phyloP scores from a whole-genome alignment of 2,797 vertebrate species.

The Uromys caudimaculatus region DNA sequence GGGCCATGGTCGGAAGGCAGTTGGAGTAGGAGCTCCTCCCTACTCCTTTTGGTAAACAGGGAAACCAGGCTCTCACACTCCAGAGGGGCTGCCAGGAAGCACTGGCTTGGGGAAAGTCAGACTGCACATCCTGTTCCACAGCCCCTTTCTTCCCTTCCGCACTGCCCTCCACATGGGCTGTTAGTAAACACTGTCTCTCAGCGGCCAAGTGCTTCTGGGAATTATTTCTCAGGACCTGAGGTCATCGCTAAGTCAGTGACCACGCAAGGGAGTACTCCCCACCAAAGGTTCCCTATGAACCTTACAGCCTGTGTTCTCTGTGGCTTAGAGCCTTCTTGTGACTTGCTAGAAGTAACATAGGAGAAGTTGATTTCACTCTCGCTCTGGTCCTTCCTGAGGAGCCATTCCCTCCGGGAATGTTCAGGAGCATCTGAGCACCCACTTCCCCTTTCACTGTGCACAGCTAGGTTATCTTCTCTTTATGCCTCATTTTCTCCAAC shows the following conservation, averaged over 20 bases:
- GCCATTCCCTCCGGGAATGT: slow-evolving; percentile 5
- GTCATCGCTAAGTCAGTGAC: neutral
- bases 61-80: neutral
- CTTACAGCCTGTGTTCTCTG: neutral
- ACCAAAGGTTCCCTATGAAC: neutral
- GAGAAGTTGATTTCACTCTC: slow-evolving; percentile 21
- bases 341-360: neutral
- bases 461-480: slow-evolving; percentile 25
- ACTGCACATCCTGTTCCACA: accelerated
- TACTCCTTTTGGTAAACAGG: neutral
- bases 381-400: slow-evolving; percentile 19
- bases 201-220: neutral
- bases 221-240: neutral
- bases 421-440: neutral
- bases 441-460: neutral
- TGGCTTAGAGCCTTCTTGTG: neutral
- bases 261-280: neutral
- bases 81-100: neutral
- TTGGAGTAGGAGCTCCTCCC: neutral
- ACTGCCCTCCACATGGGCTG: neutral
- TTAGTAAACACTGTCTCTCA: neutral
- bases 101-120: neutral
- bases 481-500: slow-evolving; percentile 23
- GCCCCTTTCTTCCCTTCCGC: neutral
- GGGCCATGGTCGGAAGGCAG: neutral